Conservation (phyloP, 1,140 invertebrate genomes). For the Temnothorax curvispinosus region DNA sequence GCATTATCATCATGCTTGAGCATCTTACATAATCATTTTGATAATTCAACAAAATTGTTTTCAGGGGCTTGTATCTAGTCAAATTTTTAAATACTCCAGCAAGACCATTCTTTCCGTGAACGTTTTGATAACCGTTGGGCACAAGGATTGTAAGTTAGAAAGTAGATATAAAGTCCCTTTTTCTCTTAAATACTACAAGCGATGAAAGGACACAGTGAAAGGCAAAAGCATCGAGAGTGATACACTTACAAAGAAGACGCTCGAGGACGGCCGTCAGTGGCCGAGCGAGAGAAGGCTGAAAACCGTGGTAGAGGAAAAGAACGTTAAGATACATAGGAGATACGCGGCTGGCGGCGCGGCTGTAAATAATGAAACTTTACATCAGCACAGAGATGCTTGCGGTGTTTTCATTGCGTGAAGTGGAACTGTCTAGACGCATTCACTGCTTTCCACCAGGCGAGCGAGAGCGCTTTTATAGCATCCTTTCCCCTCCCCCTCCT, state of each 20-base stretch:
- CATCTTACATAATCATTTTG: too few species aligned
- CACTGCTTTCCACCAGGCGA: conserved; percentile 63
- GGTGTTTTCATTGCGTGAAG: conserved; percentile 74
- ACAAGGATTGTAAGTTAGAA: background rate
- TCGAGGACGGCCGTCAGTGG: background rate
- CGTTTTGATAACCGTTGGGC: background rate
- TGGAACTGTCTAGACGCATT: conserved; percentile 77
- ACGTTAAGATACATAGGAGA: conserved; percentile 51
- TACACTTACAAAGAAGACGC: background rate
- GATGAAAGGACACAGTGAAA: background rate
- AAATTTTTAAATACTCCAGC: background rate
- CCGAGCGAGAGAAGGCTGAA: conserved; percentile 16
- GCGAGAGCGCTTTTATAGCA: conserved; percentile 66
- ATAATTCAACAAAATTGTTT: background rate
- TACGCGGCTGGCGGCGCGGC: conserved; percentile 34
- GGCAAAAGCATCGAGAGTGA: conserved; percentile 11
- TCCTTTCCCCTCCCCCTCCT: background rate
- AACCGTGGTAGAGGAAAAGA: conserved; percentile 3
- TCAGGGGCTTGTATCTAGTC: background rate
- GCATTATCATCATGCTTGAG: too few species aligned
- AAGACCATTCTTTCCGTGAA: background rate
- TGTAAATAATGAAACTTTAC: conserved; percentile 76
- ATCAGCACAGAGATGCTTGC: conserved; percentile 69
- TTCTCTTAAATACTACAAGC: background rate
- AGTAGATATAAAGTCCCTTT: background rate